Evolutionary conservation across 1,140 invertebrate species (phyloP), one percentile per base, ranked within the genome.

Genomic region (Maconellicoccus hirsutus): DNA sequence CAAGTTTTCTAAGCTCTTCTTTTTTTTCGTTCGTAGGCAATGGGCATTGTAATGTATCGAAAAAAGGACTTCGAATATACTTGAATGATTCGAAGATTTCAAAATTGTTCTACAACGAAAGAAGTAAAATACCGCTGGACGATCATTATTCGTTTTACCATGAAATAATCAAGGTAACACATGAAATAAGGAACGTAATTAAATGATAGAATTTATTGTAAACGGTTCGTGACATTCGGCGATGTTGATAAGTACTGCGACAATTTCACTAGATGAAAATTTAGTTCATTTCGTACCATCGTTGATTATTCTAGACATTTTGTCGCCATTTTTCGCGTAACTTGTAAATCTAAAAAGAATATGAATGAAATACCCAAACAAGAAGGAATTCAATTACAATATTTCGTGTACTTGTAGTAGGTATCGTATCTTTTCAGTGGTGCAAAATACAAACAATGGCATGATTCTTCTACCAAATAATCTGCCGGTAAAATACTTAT

Each of bases 311-410:
- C 76, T 92, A 86, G 61, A 94, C 85, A 77, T 87, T 82, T 73
- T 81, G 81, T 78, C 82, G 81, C 90, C 90, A 92, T 77, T 83
- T 85, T 73, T 82, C 80, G 82, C 91, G 92, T 73, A 83, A 81
- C 82, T 92, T 91, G 80, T 92, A 91, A 84, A 89, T 90, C 87
- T 89, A 80, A 77, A 85, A 82, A 74, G 77, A 77, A 73, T 70
- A 69, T 33, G 4, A 33, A 33, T 6, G 4, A 33, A n/a, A n/a
- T n/a, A 38, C 70, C n/a, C 14, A 14, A 33, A 69, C 26, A 70
- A 73, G 76, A 77, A 74, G 77, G 26, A 70, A 74, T 72, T 70
- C n/a, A n/a, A 16, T 42, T 39, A 33, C 4, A 33, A n/a, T 42
- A 23, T 72, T 70, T 59, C 59, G 33, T 3, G 23, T 82, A 91